These are phyloP conservation scores for Callyntrura sp. DNA, from an alignment of 2,888 invertebrate genomes.

Conservation along the genomic window DNA sequence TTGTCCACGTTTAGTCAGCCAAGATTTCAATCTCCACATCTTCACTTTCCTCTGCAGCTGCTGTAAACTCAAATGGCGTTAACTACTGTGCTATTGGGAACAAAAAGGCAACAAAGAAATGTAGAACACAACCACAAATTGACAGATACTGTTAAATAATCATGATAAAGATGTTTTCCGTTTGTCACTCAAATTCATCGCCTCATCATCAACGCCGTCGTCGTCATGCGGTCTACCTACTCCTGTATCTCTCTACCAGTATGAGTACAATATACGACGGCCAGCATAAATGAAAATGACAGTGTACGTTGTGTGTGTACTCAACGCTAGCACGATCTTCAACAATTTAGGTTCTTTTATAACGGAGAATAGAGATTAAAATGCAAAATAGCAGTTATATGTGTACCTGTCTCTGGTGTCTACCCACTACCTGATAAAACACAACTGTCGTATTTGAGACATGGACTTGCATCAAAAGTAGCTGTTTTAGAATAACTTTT, in stretches of 20 bases:
- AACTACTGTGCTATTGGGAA: not conserved
- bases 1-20: not conserved
- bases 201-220: not conserved
- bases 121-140: slow-evolving; percentile 59
- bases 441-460: not conserved
- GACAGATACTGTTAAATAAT: slow-evolving; percentile 47
- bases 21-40: no score
- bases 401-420: not conserved
- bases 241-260: no score
- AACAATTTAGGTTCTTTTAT: no score
- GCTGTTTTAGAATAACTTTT: slow-evolving; percentile 32
- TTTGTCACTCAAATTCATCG: slow-evolving; percentile 47
- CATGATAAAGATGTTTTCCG: slow-evolving; percentile 34
- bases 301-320: no score
- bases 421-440: not conserved
- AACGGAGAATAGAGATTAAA: no score
- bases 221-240: not conserved
- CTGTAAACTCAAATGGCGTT: no score
- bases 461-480: no score
- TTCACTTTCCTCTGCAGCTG: no score
- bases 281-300: no score
- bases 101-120: slow-evolving; percentile 37
- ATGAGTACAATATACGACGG: no score
- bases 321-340: slow-evolving; percentile 15
- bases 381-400: not conserved